phyloP scores from a whole-genome alignment of 2,888 invertebrate genomes.

The Pteria penguin region DNA sequence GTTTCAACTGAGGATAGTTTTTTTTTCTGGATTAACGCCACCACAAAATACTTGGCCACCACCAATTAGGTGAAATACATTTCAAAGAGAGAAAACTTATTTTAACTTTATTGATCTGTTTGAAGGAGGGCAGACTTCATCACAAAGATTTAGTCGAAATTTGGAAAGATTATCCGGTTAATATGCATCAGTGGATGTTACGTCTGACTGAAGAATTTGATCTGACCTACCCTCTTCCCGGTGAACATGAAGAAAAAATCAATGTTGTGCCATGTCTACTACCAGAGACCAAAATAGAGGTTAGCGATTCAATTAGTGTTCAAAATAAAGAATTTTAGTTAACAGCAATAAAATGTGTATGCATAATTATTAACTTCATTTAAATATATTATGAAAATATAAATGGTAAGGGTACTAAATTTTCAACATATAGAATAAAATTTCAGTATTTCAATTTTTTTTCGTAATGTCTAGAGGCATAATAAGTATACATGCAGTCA shows the following conservation, averaged over 20 bases:
- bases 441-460: too few species aligned
- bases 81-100: neutral
- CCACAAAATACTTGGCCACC: neutral
- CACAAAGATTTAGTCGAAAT: conserved; percentile 71
- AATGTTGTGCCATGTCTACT: conserved; percentile 80
- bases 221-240: conserved; percentile 74
- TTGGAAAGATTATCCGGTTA: conserved; percentile 73
- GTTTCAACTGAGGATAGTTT: neutral
- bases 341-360: too few species aligned
- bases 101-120: too few species aligned
- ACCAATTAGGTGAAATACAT: neutral
- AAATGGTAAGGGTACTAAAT: too few species aligned
- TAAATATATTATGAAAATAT: too few species aligned
- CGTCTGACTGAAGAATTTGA: conserved; percentile 79
- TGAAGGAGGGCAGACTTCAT: conserved; percentile 73
- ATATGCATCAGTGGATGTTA: conserved; percentile 77
- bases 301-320: too few species aligned
- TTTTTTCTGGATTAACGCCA: neutral
- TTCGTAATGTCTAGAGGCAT: too few species aligned
- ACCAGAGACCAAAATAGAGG: conserved; percentile 75
- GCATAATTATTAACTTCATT: too few species aligned
- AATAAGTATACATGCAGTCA: too few species aligned
- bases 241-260: conserved; percentile 32
- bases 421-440: too few species aligned
- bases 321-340: too few species aligned